Percentiles rank a stretch among this genome's conserved stretches.
phyloP scores from a whole-genome alignment of 2,113 vertebrate genomes.

The Dryoscopus gambensis region DNA sequence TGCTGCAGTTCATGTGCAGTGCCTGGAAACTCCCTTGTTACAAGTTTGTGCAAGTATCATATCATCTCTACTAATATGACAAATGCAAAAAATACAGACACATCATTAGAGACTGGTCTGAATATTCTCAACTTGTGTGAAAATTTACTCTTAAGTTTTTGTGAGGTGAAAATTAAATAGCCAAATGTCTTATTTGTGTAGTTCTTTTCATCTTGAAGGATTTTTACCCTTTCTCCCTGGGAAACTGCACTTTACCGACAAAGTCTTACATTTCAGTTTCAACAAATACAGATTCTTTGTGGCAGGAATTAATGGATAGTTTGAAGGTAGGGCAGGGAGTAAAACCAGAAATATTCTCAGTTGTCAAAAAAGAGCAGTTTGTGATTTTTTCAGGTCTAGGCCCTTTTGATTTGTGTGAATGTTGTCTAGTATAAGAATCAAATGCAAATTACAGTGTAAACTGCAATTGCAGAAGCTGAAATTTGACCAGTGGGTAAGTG shows the following conservation, averaged over 20 bases:
- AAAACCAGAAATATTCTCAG: background rate
- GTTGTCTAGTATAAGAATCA: background rate
- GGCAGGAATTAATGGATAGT: background rate
- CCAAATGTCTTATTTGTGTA: background rate
- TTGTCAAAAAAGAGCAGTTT: background rate
- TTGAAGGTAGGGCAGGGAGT: background rate
- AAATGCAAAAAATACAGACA: background rate
- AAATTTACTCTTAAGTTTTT: background rate
- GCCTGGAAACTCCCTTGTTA: background rate
- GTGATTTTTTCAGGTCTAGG: background rate
- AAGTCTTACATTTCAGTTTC: background rate
- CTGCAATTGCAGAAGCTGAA: background rate
- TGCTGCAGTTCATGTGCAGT: background rate
- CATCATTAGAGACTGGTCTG: background rate
- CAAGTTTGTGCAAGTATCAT: background rate
- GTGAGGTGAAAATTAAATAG: background rate
- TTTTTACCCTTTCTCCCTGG: background rate
- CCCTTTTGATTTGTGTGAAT: background rate
- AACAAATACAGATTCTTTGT: background rate
- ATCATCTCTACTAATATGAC: background rate
- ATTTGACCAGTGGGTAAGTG: background rate
- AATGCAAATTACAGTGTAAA: background rate
- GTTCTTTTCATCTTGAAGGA: background rate
- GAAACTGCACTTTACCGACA: background rate
- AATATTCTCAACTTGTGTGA: background rate